phyloP scores from a whole-genome alignment of 2,888 invertebrate species.

The Argynnis bischoffii region DNA sequence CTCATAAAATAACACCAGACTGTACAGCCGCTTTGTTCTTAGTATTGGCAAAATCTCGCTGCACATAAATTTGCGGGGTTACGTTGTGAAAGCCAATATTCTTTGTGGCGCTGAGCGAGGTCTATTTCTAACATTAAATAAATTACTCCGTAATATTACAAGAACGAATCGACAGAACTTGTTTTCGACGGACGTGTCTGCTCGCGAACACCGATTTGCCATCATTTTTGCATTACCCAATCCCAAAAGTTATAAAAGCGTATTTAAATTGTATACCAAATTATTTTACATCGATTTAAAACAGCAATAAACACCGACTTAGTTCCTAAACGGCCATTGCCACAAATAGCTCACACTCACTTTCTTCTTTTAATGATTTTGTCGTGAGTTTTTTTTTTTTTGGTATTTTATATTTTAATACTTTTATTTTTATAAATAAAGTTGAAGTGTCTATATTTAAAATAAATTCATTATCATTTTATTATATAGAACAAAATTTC shows the following conservation, averaged over 20 bases:
- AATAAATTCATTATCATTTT: too few species aligned
- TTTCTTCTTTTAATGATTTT: not conserved
- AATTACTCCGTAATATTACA: slow-evolving; percentile 78
- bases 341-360: not conserved
- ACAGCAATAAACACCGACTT: slow-evolving; percentile 6
- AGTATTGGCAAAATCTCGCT: slow-evolving; percentile 71
- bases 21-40: slow-evolving; percentile 56
- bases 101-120: slow-evolving; percentile 75
- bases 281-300: slow-evolving; percentile 34
- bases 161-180: slow-evolving; percentile 77
- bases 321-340: not conserved
- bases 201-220: slow-evolving; percentile 57
- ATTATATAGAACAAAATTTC: too few species aligned
- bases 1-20: slow-evolving; percentile 41
- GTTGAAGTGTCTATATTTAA: too few species aligned
- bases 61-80: slow-evolving; percentile 78
- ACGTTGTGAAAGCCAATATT: slow-evolving; percentile 82
- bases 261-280: slow-evolving; percentile 42
- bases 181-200: slow-evolving; percentile 72
- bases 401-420: too few species aligned
- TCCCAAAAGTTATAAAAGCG: slow-evolving; percentile 47
- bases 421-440: too few species aligned
- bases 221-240: slow-evolving; percentile 63
- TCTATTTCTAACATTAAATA: slow-evolving; percentile 81
- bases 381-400: too few species aligned